Evolutionary conservation across 2,888 invertebrate genomes (phyloP).

Genomic region (Habrosyne pyritoides): DNA sequence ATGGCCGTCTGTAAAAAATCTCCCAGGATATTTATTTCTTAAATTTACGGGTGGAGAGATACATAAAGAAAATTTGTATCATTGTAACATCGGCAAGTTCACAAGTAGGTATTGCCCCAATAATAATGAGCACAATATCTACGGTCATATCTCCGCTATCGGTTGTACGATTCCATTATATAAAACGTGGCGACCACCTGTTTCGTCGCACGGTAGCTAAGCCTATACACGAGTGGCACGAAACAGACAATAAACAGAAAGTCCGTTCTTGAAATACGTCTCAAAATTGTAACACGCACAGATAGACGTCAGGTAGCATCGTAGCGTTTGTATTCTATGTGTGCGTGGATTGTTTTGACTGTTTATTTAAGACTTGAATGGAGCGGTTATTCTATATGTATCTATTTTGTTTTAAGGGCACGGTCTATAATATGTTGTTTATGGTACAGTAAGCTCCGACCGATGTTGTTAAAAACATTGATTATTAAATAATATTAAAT

Average conservation of each 20-base stretch:
- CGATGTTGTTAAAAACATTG: too few relatives aligned
- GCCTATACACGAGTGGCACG: constrained; percentile 3
- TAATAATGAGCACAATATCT: constrained; percentile 46
- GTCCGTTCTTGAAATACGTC: not conserved
- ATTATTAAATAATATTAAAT: too few relatives aligned
- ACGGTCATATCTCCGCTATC: constrained; percentile 57
- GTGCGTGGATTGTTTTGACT: too few relatives aligned
- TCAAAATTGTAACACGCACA: too few relatives aligned
- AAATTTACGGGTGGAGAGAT: not conserved
- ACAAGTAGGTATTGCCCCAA: constrained; percentile 19
- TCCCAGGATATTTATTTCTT: not conserved
- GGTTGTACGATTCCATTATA: constrained; percentile 44
- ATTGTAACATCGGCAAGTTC: constrained; percentile 17
- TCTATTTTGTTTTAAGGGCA: too few relatives aligned
- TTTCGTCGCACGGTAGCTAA: constrained; percentile 45
- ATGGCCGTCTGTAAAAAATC: too few relatives aligned
- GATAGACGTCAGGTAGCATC: too few relatives aligned
- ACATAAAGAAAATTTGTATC: not conserved
- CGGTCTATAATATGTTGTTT: too few relatives aligned
- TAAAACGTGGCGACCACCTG: constrained; percentile 48
- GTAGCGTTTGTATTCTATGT: too few relatives aligned
- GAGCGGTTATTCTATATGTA: too few relatives aligned
- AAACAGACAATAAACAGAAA: not conserved
- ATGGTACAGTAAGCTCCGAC: too few relatives aligned
- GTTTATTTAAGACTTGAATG: too few relatives aligned